These are phyloP conservation scores for Tinamus guttatus DNA, from an alignment of 2,113 vertebrate species.

Conservation along the genomic window DNA sequence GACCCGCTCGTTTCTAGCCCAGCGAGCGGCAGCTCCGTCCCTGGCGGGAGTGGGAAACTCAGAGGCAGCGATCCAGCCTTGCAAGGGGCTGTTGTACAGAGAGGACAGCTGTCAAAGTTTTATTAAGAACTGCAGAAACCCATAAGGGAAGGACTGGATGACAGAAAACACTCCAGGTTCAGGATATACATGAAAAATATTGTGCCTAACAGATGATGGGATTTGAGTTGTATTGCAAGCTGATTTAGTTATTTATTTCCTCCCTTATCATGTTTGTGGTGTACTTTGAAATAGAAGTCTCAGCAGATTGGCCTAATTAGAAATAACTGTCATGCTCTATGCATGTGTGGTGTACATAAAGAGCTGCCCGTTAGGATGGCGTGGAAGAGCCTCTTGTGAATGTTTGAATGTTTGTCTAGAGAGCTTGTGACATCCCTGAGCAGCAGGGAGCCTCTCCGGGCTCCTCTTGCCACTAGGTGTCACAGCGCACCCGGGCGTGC, in stretches of 20 bases:
- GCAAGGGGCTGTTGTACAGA: background rate
- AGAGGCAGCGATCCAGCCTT: background rate
- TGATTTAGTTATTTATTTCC: background rate
- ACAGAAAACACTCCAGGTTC: background rate
- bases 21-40: background rate
- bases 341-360: accelerated
- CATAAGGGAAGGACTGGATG: background rate
- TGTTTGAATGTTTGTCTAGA: background rate
- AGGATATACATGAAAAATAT: background rate
- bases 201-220: background rate
- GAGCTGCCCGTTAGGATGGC: background rate
- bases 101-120: background rate
- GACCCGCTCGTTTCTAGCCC: background rate
- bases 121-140: background rate
- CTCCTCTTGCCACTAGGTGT: constrained; percentile 52
- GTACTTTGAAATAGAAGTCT: background rate
- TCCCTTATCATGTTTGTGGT: background rate
- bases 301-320: background rate
- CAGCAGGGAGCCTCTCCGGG: background rate
- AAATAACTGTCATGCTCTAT: accelerated
- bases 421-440: background rate
- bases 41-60: background rate
- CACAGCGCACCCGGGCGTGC: constrained; percentile 23
- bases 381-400: accelerated
- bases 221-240: too few species aligned